Base-by-base conservation (phyloP, 2,113 vertebrate genomes). In the Cheilinus undulatus region DNA sequence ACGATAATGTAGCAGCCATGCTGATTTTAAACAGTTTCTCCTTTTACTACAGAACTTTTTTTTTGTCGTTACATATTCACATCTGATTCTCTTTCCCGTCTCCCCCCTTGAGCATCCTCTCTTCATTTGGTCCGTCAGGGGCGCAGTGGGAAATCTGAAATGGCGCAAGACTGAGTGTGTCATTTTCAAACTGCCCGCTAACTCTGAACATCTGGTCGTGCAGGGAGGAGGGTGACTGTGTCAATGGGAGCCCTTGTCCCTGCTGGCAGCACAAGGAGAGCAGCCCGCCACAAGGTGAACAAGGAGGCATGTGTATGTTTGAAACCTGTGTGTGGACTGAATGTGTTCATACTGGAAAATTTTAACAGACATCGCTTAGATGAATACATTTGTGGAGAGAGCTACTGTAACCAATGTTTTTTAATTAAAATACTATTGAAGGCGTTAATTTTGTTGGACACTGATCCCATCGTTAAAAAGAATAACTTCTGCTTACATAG, bases 201-300 rank as follows among this genome's bases (percentile, higher is more conserved):
- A 93, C 82, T 78, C 73, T 61, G 61, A 92, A 89, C 92, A 92
- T 93, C 90, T 91, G 93, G 80, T 68, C 43, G n/a, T 38, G 3
- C 7, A 17, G 59, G 56, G 83, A 73, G 69, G 77, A 69, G 86
- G 71, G 60, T 46, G 57, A 84, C 73, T 63, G 74, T 14, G 76
- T 92, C 87, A 93, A 89, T 91, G 90, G 83, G 69, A 76, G 71
- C 71, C 80, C 86, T 93, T 91, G 90, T 93, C 62, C 69, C 38
- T 34, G 36, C 79, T 84, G 85, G 90, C 84, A 86, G 45, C 81
- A 69, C 76, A 63, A 73, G 23, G 59, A 80, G 68, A 84, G 30
- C 78, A 10, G 68, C 64, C 63, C 56, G 22, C 76, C 59, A 32
- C 65, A 50, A 82, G 86, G 83, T 80, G 81, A 88, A 89, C 87